These are phyloP conservation scores for Gymnothorax reevesii DNA, from an alignment of 2,797 vertebrate genomes.

Conservation along the genomic window DNA sequence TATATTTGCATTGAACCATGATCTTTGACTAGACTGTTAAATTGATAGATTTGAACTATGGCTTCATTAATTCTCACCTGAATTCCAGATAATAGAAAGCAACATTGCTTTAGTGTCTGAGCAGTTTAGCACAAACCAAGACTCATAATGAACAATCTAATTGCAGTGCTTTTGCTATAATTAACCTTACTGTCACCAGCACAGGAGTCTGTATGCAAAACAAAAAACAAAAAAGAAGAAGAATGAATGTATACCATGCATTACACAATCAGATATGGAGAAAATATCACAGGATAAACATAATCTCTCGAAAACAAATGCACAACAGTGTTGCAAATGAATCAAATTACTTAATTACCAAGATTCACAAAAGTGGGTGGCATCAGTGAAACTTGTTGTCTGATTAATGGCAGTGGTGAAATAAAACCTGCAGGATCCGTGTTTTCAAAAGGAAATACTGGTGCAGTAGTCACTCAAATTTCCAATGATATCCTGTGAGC, in stretches of 20 bases:
- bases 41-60: not conserved
- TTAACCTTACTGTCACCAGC: not conserved
- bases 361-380: not conserved
- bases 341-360: not conserved
- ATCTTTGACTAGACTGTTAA: not conserved
- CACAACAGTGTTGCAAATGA: not conserved
- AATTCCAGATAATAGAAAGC: not conserved
- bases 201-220: slow-evolving; percentile 1
- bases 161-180: not conserved
- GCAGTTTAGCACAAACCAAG: not conserved
- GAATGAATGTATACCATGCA: not conserved
- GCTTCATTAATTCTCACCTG: not conserved
- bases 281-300: not conserved
- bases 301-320: not conserved
- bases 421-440: not conserved
- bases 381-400: not conserved
- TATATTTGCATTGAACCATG: not conserved
- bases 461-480: not conserved
- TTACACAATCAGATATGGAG: not conserved
- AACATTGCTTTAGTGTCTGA: not conserved
- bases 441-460: not conserved
- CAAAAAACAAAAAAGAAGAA: not conserved
- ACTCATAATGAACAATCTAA: not conserved
- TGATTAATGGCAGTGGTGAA: not conserved
- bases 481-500: not conserved